Conservation (phyloP, 2,888 invertebrate genomes). For the Nebria brevicollis region DNA sequence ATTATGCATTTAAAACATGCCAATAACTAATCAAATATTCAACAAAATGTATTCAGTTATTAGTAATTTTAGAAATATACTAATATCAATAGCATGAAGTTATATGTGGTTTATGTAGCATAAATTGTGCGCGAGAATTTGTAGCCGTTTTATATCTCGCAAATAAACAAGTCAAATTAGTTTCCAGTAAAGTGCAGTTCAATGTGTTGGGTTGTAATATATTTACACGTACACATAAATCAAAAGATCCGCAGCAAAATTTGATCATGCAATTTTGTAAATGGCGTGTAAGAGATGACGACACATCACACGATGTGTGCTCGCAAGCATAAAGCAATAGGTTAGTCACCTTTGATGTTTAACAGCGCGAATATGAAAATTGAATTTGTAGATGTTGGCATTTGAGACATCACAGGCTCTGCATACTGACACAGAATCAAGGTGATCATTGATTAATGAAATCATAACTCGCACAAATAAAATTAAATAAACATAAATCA, state of each 20-base stretch:
- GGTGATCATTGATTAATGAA: too few species aligned
- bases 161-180: constrained; percentile 8
- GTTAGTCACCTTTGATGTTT: constrained; percentile 52
- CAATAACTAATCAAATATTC: too few species aligned
- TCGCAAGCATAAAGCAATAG: constrained; percentile 48
- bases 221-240: constrained; percentile 1
- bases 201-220: constrained; percentile 15
- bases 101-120: background rate
- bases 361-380: constrained; percentile 51
- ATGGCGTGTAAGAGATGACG: constrained; percentile 38
- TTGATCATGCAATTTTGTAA: constrained; percentile 37
- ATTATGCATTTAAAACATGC: too few species aligned
- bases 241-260: constrained; percentile 11
- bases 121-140: constrained; percentile 3
- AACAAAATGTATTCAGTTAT: too few species aligned
- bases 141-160: background rate
- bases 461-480: too few species aligned
- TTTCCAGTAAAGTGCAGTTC: constrained; percentile 2
- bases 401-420: too few species aligned
- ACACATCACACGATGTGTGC: constrained; percentile 27
- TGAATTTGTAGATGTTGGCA: constrained; percentile 48
- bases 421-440: too few species aligned
- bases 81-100: background rate
- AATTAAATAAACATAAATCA: too few species aligned
- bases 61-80: too few species aligned